Evolutionary conservation across 2,797 vertebrate species (phyloP).

Genomic region (Sebastes steindachneri): DNA sequence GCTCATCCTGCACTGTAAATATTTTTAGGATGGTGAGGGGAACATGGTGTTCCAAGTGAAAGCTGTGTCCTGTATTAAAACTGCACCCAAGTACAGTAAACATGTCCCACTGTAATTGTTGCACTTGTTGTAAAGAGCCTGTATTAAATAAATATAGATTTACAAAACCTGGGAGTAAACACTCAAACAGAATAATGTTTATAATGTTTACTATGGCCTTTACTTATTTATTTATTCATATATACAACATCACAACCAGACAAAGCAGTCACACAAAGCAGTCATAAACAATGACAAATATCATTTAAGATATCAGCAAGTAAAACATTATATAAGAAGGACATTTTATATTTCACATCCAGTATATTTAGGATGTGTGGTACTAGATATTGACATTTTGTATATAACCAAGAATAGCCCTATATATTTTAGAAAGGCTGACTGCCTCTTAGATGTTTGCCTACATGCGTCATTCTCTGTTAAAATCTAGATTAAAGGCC

Average conservation of each 20-base stretch:
- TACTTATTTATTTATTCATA: background rate
- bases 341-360: background rate
- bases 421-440: background rate
- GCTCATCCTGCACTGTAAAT: conserved; percentile 26
- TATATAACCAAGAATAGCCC: no score
- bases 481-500: background rate
- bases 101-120: background rate
- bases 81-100: background rate
- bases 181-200: background rate
- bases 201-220: background rate
- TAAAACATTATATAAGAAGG: background rate
- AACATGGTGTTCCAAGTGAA: conserved; percentile 34
- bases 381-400: background rate
- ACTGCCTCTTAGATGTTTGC: background rate
- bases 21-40: conserved; percentile 44
- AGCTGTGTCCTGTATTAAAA: background rate
- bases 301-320: background rate
- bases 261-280: background rate
- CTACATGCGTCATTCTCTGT: background rate
- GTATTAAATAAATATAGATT: background rate
- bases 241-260: background rate
- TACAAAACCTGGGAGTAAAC: background rate
- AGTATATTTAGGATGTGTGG: background rate
- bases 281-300: background rate
- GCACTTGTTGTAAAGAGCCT: background rate